Base-by-base conservation (phyloP, 2,113 vertebrate species). In the Pycnonotus jocosus region DNA sequence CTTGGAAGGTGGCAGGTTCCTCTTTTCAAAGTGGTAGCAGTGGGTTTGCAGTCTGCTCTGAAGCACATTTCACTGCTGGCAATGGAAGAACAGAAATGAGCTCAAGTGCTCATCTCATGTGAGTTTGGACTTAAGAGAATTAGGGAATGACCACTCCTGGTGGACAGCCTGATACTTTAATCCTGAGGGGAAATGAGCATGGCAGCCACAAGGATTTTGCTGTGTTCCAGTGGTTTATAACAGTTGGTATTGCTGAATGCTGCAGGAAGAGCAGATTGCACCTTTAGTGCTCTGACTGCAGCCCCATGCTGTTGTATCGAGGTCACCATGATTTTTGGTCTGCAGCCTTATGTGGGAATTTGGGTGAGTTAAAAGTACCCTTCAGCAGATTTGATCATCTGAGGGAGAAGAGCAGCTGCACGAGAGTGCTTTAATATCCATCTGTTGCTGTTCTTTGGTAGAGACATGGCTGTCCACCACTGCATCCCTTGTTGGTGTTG, bases 271-370 rank as follows among this genome's bases (percentile, higher is more conserved):
- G 37, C 25, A 38, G 25, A 30, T 56, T 42, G 51, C 13, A 17
- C 53, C 13, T 53, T 50, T 25, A 12, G 22, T 54, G 21, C 35
- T 82, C 35, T 83, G 30, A 21, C 5, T 64, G 11, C 23, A 74
- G 56, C n/a, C 38, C 61, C 56, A 2, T 35, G 47, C 66, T 60
- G 1, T 24, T 1, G 0, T 18, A 3, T 15, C 0, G 0, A 78
- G 69, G 30, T 51, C 37, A 64, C 74, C 4, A 6, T 10, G 10
- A 2, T 65, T 22, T 18, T 35, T 60, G n/a, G 7, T 56, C 2
- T 15, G n/a, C 27, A 65, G 88, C 47, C 15, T 86, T 78, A 17
- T 35, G 23, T 2, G 11, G 28, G 50, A 40, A 61, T 76, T 79
- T 64, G 53, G 19, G 73, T 0, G 7, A 70, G n/a, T 64, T 84